Evolutionary conservation across 2,797 vertebrate species (phyloP).

Genomic region (Uromys caudimaculatus): DNA sequence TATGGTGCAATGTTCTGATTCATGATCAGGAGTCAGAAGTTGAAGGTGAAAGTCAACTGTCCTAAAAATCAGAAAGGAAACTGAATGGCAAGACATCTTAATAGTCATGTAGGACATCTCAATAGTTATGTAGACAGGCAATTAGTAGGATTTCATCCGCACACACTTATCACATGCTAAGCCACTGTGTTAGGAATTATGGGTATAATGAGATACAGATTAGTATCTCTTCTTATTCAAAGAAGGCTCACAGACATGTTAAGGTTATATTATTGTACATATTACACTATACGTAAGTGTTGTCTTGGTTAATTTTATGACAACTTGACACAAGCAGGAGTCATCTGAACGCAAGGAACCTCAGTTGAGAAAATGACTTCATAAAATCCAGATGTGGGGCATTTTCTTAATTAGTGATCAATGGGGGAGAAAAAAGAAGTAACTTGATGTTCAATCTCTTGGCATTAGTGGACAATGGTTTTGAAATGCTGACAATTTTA

Average conservation of each 20-base stretch:
- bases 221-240: background rate
- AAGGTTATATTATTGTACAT: background rate
- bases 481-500: background rate
- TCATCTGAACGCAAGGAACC: background rate
- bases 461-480: background rate
- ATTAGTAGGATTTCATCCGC: background rate
- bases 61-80: background rate
- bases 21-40: background rate
- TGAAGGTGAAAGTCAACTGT: background rate
- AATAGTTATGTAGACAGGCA: background rate
- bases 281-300: background rate
- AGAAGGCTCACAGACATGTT: background rate
- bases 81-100: background rate
- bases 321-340: background rate
- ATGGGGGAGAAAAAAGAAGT: background rate
- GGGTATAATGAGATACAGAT: background rate
- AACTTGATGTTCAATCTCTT: constrained; percentile 4
- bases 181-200: background rate
- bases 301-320: background rate
- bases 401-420: background rate
- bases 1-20: background rate
- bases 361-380: background rate
- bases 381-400: background rate
- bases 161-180: background rate
- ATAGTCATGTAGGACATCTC: too few species aligned